Conservation (phyloP, 23 tunicate species). For the Diplosoma virens region DNA sequence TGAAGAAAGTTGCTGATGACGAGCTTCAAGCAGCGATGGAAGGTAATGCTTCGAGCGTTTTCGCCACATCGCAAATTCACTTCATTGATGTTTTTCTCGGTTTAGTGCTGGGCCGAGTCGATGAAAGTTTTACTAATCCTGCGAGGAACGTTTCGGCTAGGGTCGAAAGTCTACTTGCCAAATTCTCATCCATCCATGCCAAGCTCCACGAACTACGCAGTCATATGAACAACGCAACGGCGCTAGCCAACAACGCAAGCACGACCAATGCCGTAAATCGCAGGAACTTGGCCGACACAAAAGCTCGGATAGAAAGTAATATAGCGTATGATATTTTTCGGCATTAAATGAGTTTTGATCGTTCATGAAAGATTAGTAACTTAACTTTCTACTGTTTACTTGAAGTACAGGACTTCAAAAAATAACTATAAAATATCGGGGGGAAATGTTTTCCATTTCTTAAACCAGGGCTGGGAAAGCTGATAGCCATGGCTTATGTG, state of each 20-base stretch:
- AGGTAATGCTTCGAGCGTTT: too few relatives aligned
- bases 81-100: background rate
- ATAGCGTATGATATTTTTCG: too few relatives aligned
- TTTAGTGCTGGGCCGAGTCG: conserved; percentile 49
- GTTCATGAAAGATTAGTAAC: too few relatives aligned
- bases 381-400: too few relatives aligned
- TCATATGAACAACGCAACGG: conserved; percentile 53
- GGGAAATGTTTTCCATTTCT: too few relatives aligned
- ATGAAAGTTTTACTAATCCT: conserved; percentile 45
- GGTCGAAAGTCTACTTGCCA: conserved; percentile 24
- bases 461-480: too few relatives aligned
- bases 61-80: background rate
- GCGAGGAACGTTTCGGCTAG: conserved; percentile 26
- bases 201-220: conserved; percentile 64
- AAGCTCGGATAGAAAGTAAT: background rate
- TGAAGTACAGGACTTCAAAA: too few relatives aligned
- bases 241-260: conserved; percentile 34
- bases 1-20: conserved; percentile 56
- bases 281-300: conserved; percentile 42
- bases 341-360: too few relatives aligned
- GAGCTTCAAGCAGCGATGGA: conserved; percentile 51
- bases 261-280: conserved; percentile 65
- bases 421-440: too few relatives aligned
- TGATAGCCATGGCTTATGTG: too few relatives aligned
- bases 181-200: conserved; percentile 19